A percentile compares a stretch with the other conserved stretches of the same genome.
Evolutionary conservation across 2,888 invertebrate genomes (phyloP).

Genomic region (Frankliniella intonsa): DNA sequence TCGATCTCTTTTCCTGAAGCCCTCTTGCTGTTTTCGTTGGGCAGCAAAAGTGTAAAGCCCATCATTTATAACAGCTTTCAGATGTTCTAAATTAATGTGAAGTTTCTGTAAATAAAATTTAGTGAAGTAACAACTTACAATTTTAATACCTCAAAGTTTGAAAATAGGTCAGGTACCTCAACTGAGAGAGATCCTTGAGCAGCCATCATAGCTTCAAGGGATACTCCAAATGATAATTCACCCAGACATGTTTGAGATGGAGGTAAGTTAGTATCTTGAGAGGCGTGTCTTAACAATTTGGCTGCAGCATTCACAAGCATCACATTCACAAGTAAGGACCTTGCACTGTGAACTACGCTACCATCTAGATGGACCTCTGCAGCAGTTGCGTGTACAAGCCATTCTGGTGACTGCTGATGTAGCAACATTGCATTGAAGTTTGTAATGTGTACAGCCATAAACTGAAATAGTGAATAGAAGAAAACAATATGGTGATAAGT

Average conservation of each 20-base stretch:
- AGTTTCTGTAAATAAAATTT: slow-evolving; percentile 43
- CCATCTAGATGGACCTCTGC: slow-evolving; percentile 65
- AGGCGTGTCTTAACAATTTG: slow-evolving; percentile 54
- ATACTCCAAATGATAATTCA: slow-evolving; percentile 67
- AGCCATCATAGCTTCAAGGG: slow-evolving; percentile 70
- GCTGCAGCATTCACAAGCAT: slow-evolving; percentile 60
- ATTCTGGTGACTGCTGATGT: slow-evolving; percentile 60
- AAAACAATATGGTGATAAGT: slow-evolving; percentile 19
- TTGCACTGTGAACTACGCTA: slow-evolving; percentile 63
- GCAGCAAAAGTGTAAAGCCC: slow-evolving; percentile 50
- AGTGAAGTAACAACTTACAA: slow-evolving; percentile 28
- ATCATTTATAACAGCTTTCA: slow-evolving; percentile 50
- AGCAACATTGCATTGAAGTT: slow-evolving; percentile 63
- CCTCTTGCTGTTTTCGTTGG: slow-evolving; percentile 43
- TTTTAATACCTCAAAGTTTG: background rate
- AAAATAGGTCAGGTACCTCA: slow-evolving; percentile 54
- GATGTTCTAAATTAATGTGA: slow-evolving; percentile 48
- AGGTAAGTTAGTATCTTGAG: slow-evolving; percentile 38
- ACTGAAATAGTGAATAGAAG: slow-evolving; percentile 50
- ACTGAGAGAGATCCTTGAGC: slow-evolving; percentile 81
- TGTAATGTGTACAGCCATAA: slow-evolving; percentile 79
- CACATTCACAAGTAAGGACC: slow-evolving; percentile 67
- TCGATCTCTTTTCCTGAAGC: background rate
- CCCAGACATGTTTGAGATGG: slow-evolving; percentile 58
- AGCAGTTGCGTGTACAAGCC: slow-evolving; percentile 66